Evolutionary conservation across 1,140 invertebrate genomes (phyloP), one percentile per base, ranked within the genome.

Genomic region (Drosophila pandora): DNA sequence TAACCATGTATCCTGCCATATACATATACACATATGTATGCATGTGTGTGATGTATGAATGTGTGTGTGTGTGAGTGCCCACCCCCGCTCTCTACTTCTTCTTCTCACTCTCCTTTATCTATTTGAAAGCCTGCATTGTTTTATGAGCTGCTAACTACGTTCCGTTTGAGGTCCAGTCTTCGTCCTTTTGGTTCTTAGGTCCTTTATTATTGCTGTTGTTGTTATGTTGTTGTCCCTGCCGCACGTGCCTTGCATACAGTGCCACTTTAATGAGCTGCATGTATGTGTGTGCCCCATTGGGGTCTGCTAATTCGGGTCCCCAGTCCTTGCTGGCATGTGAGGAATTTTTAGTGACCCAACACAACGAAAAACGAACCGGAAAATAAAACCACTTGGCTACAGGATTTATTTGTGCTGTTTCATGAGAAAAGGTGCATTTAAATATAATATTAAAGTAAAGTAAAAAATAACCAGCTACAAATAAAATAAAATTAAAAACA

Each of bases 91-190:
- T 59, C 5, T 32, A 32, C 25, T 1, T 22, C n/a, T 13, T 5
- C 17, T 47, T 12, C 25, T 21, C 30, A 25, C 39, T 43, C 25
- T 72, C 22, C 45, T 12, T 22, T 47, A 22, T 41, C 56, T 54
- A 21, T 43, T 43, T 43, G 41, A 59, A 37, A 17, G 34, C 22
- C 59, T 67, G 70, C 82, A 75, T 85, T 87, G 82, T 87, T 85
- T 85, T 85, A 85, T 85, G 82, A 85, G 82, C 82, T 85, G 82
- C 82, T 85, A 85, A 85, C 82, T 85, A 87, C 82, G 62, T 79
- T 79, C 70, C 65, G 71, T 65, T 67, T 58, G 65, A 59, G 81
- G 39, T 74, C 49, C 62, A 39, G 37, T 76, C 56, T 28, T 55
- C 30, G 45, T 58, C 59, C 58, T 49, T 56, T 48, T 1, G 41